phyloP scores from a whole-genome alignment of 2,888 invertebrate genomes.

The Caenorhabditis uteleia region DNA sequence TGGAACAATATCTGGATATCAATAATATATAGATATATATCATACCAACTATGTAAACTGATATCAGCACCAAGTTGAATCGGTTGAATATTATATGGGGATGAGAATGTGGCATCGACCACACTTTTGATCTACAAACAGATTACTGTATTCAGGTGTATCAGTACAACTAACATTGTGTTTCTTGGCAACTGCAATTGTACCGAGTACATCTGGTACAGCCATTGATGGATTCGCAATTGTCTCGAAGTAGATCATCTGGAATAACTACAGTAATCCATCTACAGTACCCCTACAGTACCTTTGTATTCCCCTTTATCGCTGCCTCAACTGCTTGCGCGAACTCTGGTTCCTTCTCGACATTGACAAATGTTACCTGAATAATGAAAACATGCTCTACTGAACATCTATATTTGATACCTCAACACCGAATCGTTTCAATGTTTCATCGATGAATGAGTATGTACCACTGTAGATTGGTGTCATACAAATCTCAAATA shows the following conservation, averaged over 20 bases:
- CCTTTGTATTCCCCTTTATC: conserved; percentile 70
- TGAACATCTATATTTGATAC: not conserved
- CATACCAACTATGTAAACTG: conserved; percentile 69
- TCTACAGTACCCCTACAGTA: conserved; percentile 15
- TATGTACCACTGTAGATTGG: conserved; percentile 69
- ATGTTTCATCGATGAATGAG: conserved; percentile 63
- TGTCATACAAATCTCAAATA: conserved; percentile 62
- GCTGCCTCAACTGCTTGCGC: conserved; percentile 63
- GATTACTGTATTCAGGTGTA: not conserved
- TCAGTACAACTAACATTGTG: no score
- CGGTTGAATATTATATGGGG: conserved; percentile 69
- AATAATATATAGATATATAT: not conserved
- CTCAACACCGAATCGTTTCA: conserved; percentile 66
- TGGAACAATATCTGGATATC: conserved; percentile 32
- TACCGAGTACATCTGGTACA: conserved; percentile 69
- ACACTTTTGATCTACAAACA: conserved; percentile 54
- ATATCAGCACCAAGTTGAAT: conserved; percentile 70
- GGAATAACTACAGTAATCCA: not conserved
- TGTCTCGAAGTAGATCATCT: conserved; percentile 70
- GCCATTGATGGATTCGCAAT: conserved; percentile 70
- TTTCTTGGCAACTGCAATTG: conserved; percentile 50
- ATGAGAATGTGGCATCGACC: conserved; percentile 71
- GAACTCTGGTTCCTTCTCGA: conserved; percentile 37
- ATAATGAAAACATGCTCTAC: not conserved
- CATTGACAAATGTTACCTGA: conserved; percentile 39